Conservation (phyloP, 1,140 invertebrate species). For the Procambarus virginalis region DNA sequence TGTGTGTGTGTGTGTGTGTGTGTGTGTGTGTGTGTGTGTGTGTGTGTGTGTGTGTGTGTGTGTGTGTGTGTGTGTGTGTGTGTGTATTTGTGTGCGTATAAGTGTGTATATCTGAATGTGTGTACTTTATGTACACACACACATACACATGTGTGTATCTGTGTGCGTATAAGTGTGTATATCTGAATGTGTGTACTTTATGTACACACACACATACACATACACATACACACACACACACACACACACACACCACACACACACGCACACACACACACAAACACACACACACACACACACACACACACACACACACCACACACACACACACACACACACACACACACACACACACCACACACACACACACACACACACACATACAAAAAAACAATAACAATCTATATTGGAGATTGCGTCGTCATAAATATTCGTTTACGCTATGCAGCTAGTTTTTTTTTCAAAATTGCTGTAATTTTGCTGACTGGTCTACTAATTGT, state of each 20-base stretch:
- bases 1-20: conserved; percentile 1
- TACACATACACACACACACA: conserved; percentile 8
- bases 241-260: too few species aligned
- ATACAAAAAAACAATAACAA: not conserved
- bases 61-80: too few species aligned
- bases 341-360: too few species aligned
- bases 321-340: not conserved
- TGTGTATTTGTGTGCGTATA: too few species aligned
- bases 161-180: not conserved
- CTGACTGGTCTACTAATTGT: too few species aligned
- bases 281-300: not conserved
- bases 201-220: not conserved
- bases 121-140: too few species aligned
- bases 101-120: too few species aligned
- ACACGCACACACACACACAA: not conserved
- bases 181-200: not conserved
- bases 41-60: conserved; percentile 30
- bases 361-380: too few species aligned
- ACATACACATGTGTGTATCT: not conserved
- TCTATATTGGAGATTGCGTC: not conserved
- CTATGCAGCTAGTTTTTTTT: not conserved
- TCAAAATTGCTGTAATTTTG: too few species aligned
- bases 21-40: conserved; percentile 20
- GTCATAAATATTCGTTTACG: not conserved
- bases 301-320: conserved; percentile 18